These are phyloP conservation scores for Strix uralensis DNA, from an alignment of 2,113 vertebrate species.

Conservation along the genomic window DNA sequence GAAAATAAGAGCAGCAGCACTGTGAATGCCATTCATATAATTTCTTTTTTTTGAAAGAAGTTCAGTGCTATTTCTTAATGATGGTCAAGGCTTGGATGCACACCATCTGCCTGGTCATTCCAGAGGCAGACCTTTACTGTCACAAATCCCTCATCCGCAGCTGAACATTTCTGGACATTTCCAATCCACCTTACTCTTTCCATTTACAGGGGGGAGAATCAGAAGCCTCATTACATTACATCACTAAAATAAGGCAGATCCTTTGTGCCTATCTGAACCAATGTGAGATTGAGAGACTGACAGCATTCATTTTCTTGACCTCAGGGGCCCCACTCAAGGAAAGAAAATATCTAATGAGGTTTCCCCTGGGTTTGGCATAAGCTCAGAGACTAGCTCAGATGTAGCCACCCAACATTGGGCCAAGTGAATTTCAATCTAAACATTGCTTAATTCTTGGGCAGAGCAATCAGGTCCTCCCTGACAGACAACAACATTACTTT, in stretches of 20 bases:
- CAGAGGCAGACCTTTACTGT: background rate
- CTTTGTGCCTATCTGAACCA: background rate
- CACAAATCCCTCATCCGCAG: background rate
- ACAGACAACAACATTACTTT: background rate
- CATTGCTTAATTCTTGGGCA: background rate
- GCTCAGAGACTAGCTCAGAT: background rate
- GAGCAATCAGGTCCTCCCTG: background rate
- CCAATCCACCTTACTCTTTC: background rate
- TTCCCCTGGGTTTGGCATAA: background rate
- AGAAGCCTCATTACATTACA: rapidly evolving
- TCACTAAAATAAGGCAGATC: background rate
- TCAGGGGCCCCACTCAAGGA: background rate
- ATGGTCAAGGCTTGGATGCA: background rate
- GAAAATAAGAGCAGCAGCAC: background rate
- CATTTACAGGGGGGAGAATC: background rate
- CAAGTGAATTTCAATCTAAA: background rate
- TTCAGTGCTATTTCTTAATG: background rate
- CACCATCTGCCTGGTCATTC: background rate
- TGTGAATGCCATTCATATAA: background rate
- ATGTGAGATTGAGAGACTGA: background rate
- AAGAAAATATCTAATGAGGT: background rate
- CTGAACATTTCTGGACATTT: background rate
- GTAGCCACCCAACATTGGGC: background rate
- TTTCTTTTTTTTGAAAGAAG: background rate
- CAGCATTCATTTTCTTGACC: background rate